Percentiles rank a stretch among this genome's conserved stretches.
phyloP scores from a whole-genome alignment of 1,140 invertebrate species.

The Bilobella aurantiaca region DNA sequence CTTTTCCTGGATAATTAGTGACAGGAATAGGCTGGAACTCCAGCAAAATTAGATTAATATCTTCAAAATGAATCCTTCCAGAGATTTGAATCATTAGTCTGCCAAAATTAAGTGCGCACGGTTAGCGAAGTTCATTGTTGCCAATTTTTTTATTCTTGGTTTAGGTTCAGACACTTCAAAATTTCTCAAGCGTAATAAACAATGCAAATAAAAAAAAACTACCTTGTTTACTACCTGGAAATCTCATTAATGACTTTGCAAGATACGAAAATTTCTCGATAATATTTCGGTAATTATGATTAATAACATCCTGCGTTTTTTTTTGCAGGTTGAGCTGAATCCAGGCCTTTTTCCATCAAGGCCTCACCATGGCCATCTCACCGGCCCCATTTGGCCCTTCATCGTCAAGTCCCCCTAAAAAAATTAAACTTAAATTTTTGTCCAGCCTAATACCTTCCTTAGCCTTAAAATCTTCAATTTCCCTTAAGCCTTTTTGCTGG shows the following conservation, averaged over 20 bases:
- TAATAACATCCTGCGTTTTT: slow-evolving; percentile 9
- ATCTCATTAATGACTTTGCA: background rate
- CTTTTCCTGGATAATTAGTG: too few species aligned
- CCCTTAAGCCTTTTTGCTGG: slow-evolving; percentile 25
- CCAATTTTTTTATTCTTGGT: too few species aligned
- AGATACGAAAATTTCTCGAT: background rate
- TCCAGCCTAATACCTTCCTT: background rate
- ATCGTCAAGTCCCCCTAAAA: background rate
- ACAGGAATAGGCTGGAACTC: too few species aligned
- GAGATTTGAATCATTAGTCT: too few species aligned
- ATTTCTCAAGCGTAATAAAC: too few species aligned
- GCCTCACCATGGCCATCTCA: slow-evolving; percentile 33
- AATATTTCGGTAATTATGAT: background rate
- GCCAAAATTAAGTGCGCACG: too few species aligned
- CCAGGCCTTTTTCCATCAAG: slow-evolving; percentile 22
- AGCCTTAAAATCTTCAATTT: background rate
- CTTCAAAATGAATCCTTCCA: too few species aligned
- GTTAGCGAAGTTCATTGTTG: too few species aligned
- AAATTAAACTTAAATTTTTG: background rate
- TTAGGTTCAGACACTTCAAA: too few species aligned
- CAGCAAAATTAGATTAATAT: too few species aligned
- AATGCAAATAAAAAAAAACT: too few species aligned
- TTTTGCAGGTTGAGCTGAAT: slow-evolving; percentile 17
- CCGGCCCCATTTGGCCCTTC: slow-evolving; percentile 1
- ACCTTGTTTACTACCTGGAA: too few species aligned